These are phyloP conservation scores for Leucoraja ocellata DNA, from an alignment of 2,797 vertebrate genomes.

Conservation along the genomic window DNA sequence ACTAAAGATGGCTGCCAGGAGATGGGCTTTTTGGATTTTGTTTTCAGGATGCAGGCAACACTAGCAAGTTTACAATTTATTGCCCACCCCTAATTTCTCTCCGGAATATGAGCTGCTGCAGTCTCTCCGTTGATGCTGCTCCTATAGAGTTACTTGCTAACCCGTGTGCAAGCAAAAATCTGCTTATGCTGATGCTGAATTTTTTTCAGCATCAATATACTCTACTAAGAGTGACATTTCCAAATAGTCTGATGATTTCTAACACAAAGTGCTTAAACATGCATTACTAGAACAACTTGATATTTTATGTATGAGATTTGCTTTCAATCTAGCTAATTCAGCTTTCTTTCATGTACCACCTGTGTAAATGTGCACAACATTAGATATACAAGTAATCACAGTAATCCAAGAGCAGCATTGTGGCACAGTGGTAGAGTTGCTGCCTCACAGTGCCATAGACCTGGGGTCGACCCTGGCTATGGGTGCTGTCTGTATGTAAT, in stretches of 20 bases:
- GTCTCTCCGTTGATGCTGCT: too few relatives aligned
- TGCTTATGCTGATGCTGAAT: neutral
- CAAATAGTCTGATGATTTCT: neutral
- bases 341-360: neutral
- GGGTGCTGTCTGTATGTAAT: too few relatives aligned
- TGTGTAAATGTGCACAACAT: neutral
- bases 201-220: neutral
- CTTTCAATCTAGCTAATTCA: neutral
- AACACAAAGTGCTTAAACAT: neutral
- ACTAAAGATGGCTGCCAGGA: neutral
- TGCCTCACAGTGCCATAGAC: too few relatives aligned
- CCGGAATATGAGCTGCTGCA: too few relatives aligned
- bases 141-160: too few relatives aligned
- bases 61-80: too few relatives aligned
- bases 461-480: too few relatives aligned
- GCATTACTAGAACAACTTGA: neutral
- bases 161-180: neutral
- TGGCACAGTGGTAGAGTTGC: too few relatives aligned
- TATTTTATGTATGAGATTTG: neutral
- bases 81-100: too few relatives aligned
- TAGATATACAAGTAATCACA: neutral
- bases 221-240: neutral
- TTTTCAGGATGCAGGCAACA: too few relatives aligned
- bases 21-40: neutral
- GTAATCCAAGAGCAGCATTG: too few relatives aligned